Percentiles rank a stretch among this genome's conserved stretches.
Conservation (phyloP, 2,113 vertebrate genomes). For the Spilogale gracilis region DNA sequence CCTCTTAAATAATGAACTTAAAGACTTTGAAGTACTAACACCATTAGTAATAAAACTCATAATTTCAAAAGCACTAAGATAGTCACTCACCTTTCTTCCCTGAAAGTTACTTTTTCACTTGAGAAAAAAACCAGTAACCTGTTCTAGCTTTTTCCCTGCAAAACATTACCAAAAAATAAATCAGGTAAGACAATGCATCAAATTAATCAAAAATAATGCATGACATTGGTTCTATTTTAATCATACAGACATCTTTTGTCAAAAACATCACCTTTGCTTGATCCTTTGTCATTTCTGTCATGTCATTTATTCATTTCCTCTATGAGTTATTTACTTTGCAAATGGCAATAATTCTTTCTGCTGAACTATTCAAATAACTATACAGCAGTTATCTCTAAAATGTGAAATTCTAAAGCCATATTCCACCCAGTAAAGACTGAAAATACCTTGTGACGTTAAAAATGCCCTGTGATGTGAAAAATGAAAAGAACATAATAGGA, state of each 20-base stretch:
- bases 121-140: neutral
- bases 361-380: neutral
- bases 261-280: neutral
- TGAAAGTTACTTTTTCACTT: neutral
- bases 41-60: neutral
- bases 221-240: neutral
- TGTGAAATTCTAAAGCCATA: neutral
- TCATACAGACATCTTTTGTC: neutral
- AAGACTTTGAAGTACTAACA: neutral
- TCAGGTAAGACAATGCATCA: neutral
- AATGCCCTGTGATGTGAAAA: neutral
- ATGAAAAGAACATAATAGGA: neutral
- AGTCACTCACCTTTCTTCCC: conserved; percentile 30
- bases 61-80: neutral
- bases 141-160: conserved; percentile 29
- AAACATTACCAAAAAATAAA: conserved; percentile 18
- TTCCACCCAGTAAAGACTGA: neutral
- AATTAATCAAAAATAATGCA: neutral
- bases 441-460: neutral
- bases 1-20: neutral
- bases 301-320: neutral
- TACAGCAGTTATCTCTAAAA: neutral
- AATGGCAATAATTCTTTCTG: neutral
- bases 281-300: neutral
- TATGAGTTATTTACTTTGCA: neutral